Evolutionary conservation across 2,113 vertebrate species (phyloP).

Genomic region (Triplophysa rosa): DNA sequence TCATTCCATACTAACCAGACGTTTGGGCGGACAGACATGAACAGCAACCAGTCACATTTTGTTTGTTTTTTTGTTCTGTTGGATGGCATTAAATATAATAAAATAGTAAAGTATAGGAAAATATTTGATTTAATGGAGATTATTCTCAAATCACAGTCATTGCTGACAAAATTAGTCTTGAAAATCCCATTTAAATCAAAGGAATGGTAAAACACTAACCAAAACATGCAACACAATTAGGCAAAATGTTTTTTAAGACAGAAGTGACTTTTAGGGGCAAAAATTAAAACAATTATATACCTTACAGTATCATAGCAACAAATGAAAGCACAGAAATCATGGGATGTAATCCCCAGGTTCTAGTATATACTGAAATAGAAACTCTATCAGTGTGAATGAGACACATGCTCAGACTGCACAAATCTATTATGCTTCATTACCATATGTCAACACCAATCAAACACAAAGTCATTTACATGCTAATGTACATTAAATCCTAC

Average conservation of each 20-base stretch:
- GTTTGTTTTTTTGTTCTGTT: too few relatives aligned
- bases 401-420: conserved; percentile 19
- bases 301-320: conserved; percentile 58
- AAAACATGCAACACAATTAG: too few relatives aligned
- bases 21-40: too few relatives aligned
- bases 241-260: neutral
- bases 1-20: too few relatives aligned
- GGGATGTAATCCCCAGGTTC: conserved; percentile 56
- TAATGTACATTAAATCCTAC: conserved; percentile 12
- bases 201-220: too few relatives aligned
- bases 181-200: too few relatives aligned
- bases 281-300: conserved; percentile 50
- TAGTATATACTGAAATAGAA: conserved; percentile 48
- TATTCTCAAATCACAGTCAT: too few relatives aligned
- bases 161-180: too few relatives aligned
- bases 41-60: too few relatives aligned
- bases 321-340: conserved; percentile 48
- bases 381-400: conserved; percentile 11
- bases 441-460: neutral
- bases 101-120: too few relatives aligned
- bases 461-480: conserved; percentile 27
- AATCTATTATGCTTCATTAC: neutral
- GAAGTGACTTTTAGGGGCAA: conserved; percentile 49
- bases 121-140: too few relatives aligned
- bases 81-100: too few relatives aligned